Conservation (phyloP, 64 coral and sea anemone species). For the Porites lutea region DNA sequence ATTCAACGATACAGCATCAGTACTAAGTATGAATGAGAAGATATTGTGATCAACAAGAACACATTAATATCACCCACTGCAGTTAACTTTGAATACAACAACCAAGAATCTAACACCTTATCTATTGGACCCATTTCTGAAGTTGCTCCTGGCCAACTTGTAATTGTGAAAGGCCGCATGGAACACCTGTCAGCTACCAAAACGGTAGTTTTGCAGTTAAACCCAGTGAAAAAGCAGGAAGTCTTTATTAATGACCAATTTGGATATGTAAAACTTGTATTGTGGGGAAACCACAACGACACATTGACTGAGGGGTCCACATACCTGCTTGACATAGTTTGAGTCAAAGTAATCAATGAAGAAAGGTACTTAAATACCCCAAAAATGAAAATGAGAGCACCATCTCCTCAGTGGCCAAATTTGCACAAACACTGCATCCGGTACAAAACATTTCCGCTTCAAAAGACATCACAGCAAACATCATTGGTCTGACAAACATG, state of each 20-base stretch:
- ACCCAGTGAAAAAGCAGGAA: background rate
- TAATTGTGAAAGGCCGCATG: background rate
- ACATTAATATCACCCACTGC: background rate
- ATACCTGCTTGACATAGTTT: background rate
- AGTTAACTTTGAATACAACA: background rate
- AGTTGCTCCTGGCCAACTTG: background rate
- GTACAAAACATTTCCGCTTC: background rate
- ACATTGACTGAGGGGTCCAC: background rate
- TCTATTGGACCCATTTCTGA: background rate
- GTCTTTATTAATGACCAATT: too few relatives aligned
- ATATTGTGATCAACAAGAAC: constrained; percentile 52
- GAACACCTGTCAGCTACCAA: background rate
- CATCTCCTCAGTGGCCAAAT: background rate
- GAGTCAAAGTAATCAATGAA: background rate
- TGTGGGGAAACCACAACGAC: background rate
- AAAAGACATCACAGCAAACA: background rate
- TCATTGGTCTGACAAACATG: background rate
- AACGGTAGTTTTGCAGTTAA: background rate
- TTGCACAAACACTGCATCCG: background rate
- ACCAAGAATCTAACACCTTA: background rate
- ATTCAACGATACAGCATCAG: constrained; percentile 21
- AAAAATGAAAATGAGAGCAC: background rate
- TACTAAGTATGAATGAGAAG: constrained; percentile 41
- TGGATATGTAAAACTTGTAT: too few relatives aligned
- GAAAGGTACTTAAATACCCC: background rate